These are phyloP conservation scores for Heterocephalus glaber DNA, from an alignment of 2,113 vertebrate genomes.

Conservation along the genomic window DNA sequence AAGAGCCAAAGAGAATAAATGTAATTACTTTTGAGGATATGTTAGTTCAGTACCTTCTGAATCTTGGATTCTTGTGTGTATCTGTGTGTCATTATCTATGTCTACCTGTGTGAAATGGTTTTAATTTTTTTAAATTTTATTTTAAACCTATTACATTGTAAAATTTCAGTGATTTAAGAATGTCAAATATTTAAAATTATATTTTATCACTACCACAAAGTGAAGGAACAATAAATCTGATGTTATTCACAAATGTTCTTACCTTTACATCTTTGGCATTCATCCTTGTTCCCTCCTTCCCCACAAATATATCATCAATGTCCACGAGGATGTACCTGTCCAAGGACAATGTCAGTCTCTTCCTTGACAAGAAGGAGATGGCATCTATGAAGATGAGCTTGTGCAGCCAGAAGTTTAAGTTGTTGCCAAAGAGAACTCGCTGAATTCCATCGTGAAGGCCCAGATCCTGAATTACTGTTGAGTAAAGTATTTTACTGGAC, in stretches of 20 bases:
- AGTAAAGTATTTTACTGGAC: slow-evolving; percentile 85
- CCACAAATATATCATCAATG: slow-evolving; percentile 97
- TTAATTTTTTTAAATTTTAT: background rate
- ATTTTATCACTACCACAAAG: background rate
- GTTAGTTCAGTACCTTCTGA: background rate
- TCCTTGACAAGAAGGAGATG: slow-evolving; percentile 93
- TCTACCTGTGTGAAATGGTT: background rate
- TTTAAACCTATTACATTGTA: background rate
- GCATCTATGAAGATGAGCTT: slow-evolving; percentile 95
- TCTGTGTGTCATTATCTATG: background rate
- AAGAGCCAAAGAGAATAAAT: background rate
- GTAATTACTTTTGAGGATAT: background rate
- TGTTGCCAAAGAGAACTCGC: slow-evolving; percentile 95
- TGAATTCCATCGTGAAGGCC: slow-evolving; percentile 96
- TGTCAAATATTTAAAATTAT: background rate
- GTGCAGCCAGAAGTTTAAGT: slow-evolving; percentile 96
- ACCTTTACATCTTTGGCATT: slow-evolving; percentile 97
- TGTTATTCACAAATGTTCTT: slow-evolving; percentile 68
- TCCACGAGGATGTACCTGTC: slow-evolving; percentile 96
- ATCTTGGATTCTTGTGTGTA: background rate
- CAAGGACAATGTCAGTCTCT: slow-evolving; percentile 91
- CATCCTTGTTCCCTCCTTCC: slow-evolving; percentile 98
- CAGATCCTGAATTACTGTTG: slow-evolving; percentile 94
- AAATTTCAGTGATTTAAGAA: background rate
- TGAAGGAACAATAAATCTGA: background rate